Base-by-base conservation (phyloP, 2,113 vertebrate genomes). In the Chunga burmeisteri region DNA sequence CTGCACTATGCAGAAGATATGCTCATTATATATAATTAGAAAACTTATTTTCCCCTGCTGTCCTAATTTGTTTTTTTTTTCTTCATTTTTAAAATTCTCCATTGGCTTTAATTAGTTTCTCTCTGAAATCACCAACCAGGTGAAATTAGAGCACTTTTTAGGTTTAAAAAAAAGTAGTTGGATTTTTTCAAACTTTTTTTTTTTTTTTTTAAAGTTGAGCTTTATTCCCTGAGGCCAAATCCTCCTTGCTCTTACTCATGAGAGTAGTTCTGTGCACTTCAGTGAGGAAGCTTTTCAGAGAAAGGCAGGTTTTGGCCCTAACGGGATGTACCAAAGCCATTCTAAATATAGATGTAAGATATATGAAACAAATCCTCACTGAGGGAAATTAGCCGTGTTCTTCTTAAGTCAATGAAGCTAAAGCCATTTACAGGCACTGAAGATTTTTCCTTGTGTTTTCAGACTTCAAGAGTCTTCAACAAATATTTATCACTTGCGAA, bases 101-200 rank as follows among this genome's bases (percentile, higher is more conserved):
- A 2, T 66, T 95, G 78, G 27, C 36, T 85, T 93, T 94, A 97
- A 96, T 96, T 95, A 95, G 29, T 58, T 95, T 79, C 70, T 87
- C 13, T 87, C 81, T 89, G 55, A 88, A 94, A 81, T 94, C 83
- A 94, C 53, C 49, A 89, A 68, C 61, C 88, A 93, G 93, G 88
- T 96, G 81, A 97, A 97, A 96, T 87, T 94, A 94, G 81, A 97
- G 19, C 89, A 89, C 16, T 80, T 95, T 88, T 91, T 50, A 85
- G 74, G 44, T 80, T 91, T 61, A 67, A 94, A 94, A 95, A 95
- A 65, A 85, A 26, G 23, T 62, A 72, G 86, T 9, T 89, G 40
- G 3, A 16, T 89, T 71, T 92, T 91, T 96, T 71, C 5, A 55
- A 92, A 78, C 6, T 71, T 55, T 72, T 84, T 66, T 89, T 93